Conservation (phyloP, 2,113 vertebrate genomes). For the Gymnogyps californianus region DNA sequence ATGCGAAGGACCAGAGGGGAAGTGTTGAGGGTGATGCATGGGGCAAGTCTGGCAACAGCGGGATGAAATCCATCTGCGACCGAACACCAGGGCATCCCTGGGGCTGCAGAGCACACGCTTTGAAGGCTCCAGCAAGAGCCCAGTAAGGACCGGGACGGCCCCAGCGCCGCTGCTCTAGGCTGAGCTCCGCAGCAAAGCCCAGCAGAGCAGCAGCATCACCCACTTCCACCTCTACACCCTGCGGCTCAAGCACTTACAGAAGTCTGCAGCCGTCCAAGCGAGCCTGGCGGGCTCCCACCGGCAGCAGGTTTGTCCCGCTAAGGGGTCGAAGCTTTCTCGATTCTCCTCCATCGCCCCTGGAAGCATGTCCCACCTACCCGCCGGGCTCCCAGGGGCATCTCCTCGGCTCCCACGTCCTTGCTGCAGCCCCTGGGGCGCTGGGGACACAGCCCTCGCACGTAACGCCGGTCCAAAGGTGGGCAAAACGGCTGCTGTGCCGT, state of each 20-base stretch:
- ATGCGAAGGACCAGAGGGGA: background rate
- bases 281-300: constrained; percentile 62
- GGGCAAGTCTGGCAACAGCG: background rate
- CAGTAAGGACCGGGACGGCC: fast-evolving
- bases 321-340: constrained; percentile 67
- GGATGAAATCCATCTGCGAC: background rate
- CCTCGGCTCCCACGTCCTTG: background rate
- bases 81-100: background rate
- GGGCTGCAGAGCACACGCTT: background rate
- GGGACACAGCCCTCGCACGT: background rate
- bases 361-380: fast-evolving
- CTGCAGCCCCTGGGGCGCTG: background rate
- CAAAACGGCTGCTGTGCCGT: fast-evolving
- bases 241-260: constrained; percentile 76
- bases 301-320: constrained; percentile 63
- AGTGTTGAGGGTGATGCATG: background rate
- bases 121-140: background rate
- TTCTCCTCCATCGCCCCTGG: background rate
- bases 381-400: background rate
- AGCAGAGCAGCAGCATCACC: background rate
- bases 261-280: constrained; percentile 71
- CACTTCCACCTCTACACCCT: background rate
- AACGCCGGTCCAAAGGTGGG: background rate
- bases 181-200: background rate
- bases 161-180: fast-evolving